phyloP scores from a whole-genome alignment of 2,797 vertebrate species.

The Eremophila alpestris region DNA sequence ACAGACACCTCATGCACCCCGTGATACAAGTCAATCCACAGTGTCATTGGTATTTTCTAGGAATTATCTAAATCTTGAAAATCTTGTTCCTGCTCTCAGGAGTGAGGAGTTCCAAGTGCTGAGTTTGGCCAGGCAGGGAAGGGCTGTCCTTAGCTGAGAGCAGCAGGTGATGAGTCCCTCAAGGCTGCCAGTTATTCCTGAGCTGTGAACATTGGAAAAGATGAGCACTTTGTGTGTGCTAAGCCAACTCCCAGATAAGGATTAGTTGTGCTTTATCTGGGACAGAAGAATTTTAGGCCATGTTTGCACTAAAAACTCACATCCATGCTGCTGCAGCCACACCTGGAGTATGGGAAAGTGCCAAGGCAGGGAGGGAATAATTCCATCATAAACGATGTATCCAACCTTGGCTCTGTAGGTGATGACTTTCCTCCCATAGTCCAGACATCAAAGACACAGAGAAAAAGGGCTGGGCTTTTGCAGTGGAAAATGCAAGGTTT shows the following conservation, averaged over 20 bases:
- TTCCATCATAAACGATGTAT: not conserved
- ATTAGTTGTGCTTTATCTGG: not conserved
- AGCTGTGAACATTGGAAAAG: not conserved
- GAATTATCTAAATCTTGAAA: not conserved
- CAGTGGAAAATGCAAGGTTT: not conserved
- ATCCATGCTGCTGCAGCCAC: accelerated
- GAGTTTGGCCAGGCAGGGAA: not conserved
- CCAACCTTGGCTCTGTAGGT: accelerated
- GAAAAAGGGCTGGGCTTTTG: not conserved
- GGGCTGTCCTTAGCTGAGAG: not conserved
- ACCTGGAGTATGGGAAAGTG: not conserved
- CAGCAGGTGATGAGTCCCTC: not conserved
- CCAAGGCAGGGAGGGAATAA: not conserved
- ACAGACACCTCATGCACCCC: not conserved
- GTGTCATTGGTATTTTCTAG: not conserved
- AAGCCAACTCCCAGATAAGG: not conserved
- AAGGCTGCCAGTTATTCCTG: not conserved
- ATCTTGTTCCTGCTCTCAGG: not conserved
- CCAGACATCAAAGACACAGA: not conserved
- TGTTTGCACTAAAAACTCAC: not conserved
- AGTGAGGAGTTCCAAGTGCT: not conserved
- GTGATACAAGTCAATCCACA: not conserved
- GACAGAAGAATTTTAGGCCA: not conserved
- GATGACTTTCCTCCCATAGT: not conserved
- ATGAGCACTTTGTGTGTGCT: not conserved